Conservation (phyloP, 2,113 vertebrate genomes). For the Stigmatopora nigra region DNA sequence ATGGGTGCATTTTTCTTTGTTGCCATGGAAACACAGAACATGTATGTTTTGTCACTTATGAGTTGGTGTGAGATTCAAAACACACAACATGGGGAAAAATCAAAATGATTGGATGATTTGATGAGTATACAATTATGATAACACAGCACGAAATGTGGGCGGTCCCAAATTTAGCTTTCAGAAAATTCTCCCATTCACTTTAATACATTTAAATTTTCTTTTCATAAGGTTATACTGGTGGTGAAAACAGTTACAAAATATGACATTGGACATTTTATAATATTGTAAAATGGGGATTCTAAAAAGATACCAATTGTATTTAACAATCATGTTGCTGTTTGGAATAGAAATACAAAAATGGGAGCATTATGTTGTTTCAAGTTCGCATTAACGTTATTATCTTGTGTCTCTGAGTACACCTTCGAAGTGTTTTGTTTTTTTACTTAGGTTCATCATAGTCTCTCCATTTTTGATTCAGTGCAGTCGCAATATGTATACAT, state of each 20-base stretch:
- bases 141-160: not conserved
- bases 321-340: not conserved
- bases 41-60: slow-evolving; percentile 55
- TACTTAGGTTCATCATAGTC: not conserved
- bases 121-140: not conserved
- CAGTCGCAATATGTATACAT: not conserved
- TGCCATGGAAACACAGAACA: slow-evolving; percentile 64
- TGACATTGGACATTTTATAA: not conserved
- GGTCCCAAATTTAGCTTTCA: not conserved
- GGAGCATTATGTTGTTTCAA: not conserved
- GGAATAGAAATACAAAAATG: not conserved
- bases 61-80: not conserved
- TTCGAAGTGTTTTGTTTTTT: not conserved
- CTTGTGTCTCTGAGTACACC: not conserved
- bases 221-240: not conserved
- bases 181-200: not conserved
- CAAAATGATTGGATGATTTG: not conserved
- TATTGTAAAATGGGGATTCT: not conserved
- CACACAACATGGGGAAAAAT: not conserved
- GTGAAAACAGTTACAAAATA: not conserved
- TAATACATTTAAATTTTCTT: not conserved
- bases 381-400: not conserved
- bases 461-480: not conserved
- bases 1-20: slow-evolving; percentile 46
- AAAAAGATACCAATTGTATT: not conserved